These are phyloP conservation scores for Podarcis cretensis DNA, from an alignment of 2,113 vertebrate species.

Conservation along the genomic window DNA sequence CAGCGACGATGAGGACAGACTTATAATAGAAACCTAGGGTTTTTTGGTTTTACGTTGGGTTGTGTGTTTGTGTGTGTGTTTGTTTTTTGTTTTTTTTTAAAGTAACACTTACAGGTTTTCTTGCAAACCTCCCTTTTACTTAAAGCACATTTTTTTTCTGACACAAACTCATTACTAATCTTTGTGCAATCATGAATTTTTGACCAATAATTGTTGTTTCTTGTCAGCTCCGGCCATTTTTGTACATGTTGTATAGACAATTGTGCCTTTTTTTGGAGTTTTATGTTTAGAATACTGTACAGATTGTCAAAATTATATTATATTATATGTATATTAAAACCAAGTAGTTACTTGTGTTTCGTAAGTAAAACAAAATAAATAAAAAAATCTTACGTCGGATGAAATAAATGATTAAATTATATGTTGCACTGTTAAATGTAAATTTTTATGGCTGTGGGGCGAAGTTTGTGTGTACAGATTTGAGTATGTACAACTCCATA, in stretches of 20 bases:
- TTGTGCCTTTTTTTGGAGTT: slow-evolving; percentile 99
- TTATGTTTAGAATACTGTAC: slow-evolving; percentile 95
- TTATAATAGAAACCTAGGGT: slow-evolving; percentile 93
- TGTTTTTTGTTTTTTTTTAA: slow-evolving; percentile 74
- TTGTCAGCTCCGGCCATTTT: slow-evolving; percentile 90
- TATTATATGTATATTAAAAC: slow-evolving; percentile 86
- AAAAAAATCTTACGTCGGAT: slow-evolving; percentile 81
- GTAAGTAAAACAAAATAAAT: slow-evolving; percentile 74
- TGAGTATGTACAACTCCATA: slow-evolving; percentile 94
- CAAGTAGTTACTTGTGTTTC: slow-evolving; percentile 92
- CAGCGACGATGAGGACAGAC: slow-evolving; percentile 95
- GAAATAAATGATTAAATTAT: slow-evolving; percentile 88
- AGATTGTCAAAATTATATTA: slow-evolving; percentile 88
- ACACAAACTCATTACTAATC: slow-evolving; percentile 88
- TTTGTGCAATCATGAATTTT: slow-evolving; percentile 96
- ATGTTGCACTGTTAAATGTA: slow-evolving; percentile 97
- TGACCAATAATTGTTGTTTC: slow-evolving; percentile 93
- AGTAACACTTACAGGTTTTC: slow-evolving; percentile 85
- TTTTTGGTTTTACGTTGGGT: slow-evolving; percentile 38
- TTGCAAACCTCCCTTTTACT: slow-evolving; percentile 83
- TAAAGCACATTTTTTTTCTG: slow-evolving; percentile 97
- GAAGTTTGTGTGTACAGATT: slow-evolving; percentile 95
- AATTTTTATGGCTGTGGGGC: slow-evolving; percentile 95
- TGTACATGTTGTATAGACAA: slow-evolving; percentile 99
- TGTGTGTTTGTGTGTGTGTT: slow-evolving; percentile 44